phyloP scores from a whole-genome alignment of 2,113 vertebrate genomes.

The Osmerus mordax region DNA sequence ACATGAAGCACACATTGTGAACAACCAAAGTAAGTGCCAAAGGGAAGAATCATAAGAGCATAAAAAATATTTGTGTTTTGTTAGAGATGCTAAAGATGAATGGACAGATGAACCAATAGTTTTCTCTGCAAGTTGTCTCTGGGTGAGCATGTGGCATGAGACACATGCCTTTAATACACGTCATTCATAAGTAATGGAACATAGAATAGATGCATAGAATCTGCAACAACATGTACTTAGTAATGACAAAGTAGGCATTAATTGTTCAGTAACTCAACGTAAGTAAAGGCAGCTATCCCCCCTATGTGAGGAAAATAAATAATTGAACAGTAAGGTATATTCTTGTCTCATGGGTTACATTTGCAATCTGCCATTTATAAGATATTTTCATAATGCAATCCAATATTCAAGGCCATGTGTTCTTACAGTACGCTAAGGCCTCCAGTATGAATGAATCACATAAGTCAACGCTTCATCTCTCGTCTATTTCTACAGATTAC shows the following conservation, averaged over 20 bases:
- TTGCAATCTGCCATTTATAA: slow-evolving; percentile 42
- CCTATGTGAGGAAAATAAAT: slow-evolving; percentile 18
- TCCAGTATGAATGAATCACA: slow-evolving; percentile 39
- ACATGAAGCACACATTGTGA: no score
- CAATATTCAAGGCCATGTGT: slow-evolving; percentile 28
- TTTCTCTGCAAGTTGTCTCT: no score
- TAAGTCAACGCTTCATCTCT: slow-evolving; percentile 31
- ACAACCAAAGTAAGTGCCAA: no score
- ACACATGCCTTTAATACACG: background rate
- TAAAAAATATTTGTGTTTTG: no score
- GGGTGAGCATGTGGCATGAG: no score
- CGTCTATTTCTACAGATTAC: slow-evolving; percentile 35
- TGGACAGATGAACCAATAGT: no score
- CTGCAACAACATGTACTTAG: background rate
- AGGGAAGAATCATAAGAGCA: no score
- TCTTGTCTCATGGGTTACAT: slow-evolving; percentile 24
- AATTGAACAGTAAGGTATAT: slow-evolving; percentile 26
- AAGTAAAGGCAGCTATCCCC: background rate
- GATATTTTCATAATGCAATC: slow-evolving; percentile 47
- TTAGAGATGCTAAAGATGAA: no score
- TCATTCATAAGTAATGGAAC: background rate
- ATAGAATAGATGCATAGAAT: background rate
- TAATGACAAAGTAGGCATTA: slow-evolving; percentile 2
- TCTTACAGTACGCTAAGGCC: slow-evolving; percentile 29
- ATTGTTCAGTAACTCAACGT: background rate